Evolutionary conservation across 2,888 invertebrate species (phyloP).

Genomic region (Prosopocoilus inquinatus): DNA sequence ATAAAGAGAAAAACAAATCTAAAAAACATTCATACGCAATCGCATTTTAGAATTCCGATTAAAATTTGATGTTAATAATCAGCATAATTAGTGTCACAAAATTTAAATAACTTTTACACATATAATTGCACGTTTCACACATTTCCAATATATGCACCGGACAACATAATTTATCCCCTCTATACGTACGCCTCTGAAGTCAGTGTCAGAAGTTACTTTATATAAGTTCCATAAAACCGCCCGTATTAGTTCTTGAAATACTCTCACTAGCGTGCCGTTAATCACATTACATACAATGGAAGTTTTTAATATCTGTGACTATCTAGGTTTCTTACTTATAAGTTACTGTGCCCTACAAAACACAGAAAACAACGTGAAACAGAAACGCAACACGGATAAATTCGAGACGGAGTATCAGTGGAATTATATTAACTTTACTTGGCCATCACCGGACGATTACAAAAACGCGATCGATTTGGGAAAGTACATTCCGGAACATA

Average conservation of each 20-base stretch:
- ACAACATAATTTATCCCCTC: slow-evolving; percentile 7
- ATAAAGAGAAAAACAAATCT: too few relatives aligned
- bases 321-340: slow-evolving; percentile 33
- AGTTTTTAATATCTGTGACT: slow-evolving; percentile 26
- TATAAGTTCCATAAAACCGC: slow-evolving; percentile 8
- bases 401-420: slow-evolving; percentile 69
- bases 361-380: slow-evolving; percentile 16
- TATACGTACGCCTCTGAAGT: background rate
- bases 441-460: slow-evolving; percentile 59
- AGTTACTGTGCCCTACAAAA: slow-evolving; percentile 28
- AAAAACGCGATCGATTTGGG: slow-evolving; percentile 47
- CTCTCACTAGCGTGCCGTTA: background rate
- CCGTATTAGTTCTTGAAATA: slow-evolving; percentile 6
- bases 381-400: slow-evolving; percentile 35
- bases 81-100: too few relatives aligned
- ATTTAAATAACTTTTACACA: too few relatives aligned
- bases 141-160: too few relatives aligned
- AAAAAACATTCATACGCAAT: too few relatives aligned
- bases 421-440: slow-evolving; percentile 67
- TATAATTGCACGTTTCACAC: too few relatives aligned
- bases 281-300: slow-evolving; percentile 11
- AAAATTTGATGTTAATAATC: too few relatives aligned
- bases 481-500: slow-evolving; percentile 56
- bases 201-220: slow-evolving; percentile 10
- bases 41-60: too few relatives aligned